Evolutionary conservation across 1,140 invertebrate genomes (phyloP), one percentile per base, ranked within the genome.

Genomic region (Lordiphosa collinella): DNA sequence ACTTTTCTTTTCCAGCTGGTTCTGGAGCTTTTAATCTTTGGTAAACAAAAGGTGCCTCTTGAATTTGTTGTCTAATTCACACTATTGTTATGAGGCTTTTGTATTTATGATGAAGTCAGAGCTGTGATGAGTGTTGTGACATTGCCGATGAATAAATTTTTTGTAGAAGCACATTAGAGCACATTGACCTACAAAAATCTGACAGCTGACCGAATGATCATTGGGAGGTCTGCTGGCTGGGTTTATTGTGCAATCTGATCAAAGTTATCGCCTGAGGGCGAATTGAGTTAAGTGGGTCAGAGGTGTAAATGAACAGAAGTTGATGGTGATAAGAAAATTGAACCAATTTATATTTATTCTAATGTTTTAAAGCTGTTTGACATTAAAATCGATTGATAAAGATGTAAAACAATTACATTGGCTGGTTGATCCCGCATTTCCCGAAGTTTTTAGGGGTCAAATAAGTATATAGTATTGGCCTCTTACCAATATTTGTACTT

Each of bases 41-140:
- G 53, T 37, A 48, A 53, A 68, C 64, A 68, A 68, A 68, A 66
- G 63, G 63, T 51, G 18, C 43, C 46, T 53, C 58, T 50, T 66
- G 66, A 57, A 66, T 55, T 56, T 56, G 43, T 61, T 61, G 32
- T 56, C 52, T 48, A 56, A 61, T 66, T 66, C 63, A 66, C 63
- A 66, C 63, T 66, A 66, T 66, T 66, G 62, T 66, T 66, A 41
- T 41, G 13, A 16, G 16, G 22, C 22, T 5, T 22, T 10, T 48
- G 2, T 35, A 29, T 7, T 36, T 25, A 13, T 29, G 57, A 60
- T 60, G 50, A 44, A 62, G 59, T 57, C 51, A 61, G 52, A 48
- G 16, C 22, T 12, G n/a, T 22, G 31, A 22, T 53, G 32, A 18
- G 43, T 51, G 55, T 51, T 50, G 54, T 57, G 38, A 62, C 54